Percentiles rank a stretch among this genome's conserved stretches.
phyloP scores from a whole-genome alignment of 2,888 invertebrate genomes.

The Atherix ibis region DNA sequence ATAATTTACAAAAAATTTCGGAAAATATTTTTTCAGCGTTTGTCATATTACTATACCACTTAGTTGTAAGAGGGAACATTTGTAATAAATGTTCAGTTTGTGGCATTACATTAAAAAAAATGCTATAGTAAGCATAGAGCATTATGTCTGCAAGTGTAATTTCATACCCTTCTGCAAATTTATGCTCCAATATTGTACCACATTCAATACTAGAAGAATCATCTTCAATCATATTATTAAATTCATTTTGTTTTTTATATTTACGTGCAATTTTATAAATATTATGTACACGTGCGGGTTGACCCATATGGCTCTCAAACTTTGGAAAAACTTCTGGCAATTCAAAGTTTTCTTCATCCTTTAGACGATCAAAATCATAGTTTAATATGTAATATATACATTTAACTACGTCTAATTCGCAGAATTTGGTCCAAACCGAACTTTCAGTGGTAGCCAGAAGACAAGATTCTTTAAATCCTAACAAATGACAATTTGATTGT shows the following conservation, averaged over 20 bases:
- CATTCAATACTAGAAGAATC: conserved; percentile 15
- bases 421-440: conserved; percentile 83
- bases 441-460: conserved; percentile 68
- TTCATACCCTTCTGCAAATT: conserved; percentile 67
- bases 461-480: conserved; percentile 69
- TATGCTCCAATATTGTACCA: conserved; percentile 38
- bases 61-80: conserved; percentile 42
- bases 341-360: conserved; percentile 9
- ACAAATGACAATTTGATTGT: conserved; percentile 25
- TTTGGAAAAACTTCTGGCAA: conserved; percentile 56
- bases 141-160: conserved; percentile 74
- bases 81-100: conserved; percentile 4
- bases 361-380: conserved; percentile 15
- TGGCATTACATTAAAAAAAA: conserved; percentile 37
- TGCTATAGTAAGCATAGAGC: conserved; percentile 52
- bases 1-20: not conserved
- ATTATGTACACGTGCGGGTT: conserved; percentile 75
- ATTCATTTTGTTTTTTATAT: too few relatives aligned
- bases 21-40: not conserved
- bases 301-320: conserved; percentile 70
- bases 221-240: too few relatives aligned
- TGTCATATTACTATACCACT: conserved; percentile 42
- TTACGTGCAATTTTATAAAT: conserved; percentile 57
- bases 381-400: conserved; percentile 37
- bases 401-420: conserved; percentile 64